Evolutionary conservation across 1,140 invertebrate species (phyloP), one percentile per base, ranked within the genome.

Genomic region (Dufourea novaeangliae): DNA sequence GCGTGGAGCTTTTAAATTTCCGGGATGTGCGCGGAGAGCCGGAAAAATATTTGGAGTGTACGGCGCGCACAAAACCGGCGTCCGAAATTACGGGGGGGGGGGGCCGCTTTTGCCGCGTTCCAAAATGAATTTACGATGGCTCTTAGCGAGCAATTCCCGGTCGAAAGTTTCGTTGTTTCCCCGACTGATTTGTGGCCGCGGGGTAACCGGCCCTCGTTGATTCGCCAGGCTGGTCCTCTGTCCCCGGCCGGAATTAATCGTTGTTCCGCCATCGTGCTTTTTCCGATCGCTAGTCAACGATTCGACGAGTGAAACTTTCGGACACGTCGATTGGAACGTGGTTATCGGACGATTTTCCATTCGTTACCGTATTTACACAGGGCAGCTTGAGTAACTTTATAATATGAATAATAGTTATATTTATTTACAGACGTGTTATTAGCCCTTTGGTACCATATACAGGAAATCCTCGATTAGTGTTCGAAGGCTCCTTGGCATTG

Each of bases 21-120:
- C 81, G 56, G 50, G 41, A 82, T 83, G 63, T 11, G 63, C 25
- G 52, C 59, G 25, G 25, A 12, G 44, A 52, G 57, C 14, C 8
- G 50, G 66, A 83, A 83, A 78, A 83, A 83, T 83, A 63, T 78
- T 83, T 83, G 63, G 44, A 46, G 76, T 82, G 69, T 25, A 14
- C 27, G 2, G 14, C 37, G 29, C 20, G 20, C 46, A 7, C 17
- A n/a, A n/a, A n/a, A n/a, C n/a, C n/a, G 4, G 11, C 27, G 34
- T 37, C 8, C 41, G 57, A 77, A 68, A 83, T 83, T 37, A 62
- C 67, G 34, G 34, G 32, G 25, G n/a, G 14, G 6, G 41, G 41
- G 14, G 6, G 41, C 14, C 52, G n/a, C 62, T 72, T n/a, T n/a
- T n/a, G n/a, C n/a, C 41, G 46, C 41, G 41, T 17, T n/a, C n/a